Base-by-base conservation (phyloP, 2,888 invertebrate species). In the Colostygia pectinataria region DNA sequence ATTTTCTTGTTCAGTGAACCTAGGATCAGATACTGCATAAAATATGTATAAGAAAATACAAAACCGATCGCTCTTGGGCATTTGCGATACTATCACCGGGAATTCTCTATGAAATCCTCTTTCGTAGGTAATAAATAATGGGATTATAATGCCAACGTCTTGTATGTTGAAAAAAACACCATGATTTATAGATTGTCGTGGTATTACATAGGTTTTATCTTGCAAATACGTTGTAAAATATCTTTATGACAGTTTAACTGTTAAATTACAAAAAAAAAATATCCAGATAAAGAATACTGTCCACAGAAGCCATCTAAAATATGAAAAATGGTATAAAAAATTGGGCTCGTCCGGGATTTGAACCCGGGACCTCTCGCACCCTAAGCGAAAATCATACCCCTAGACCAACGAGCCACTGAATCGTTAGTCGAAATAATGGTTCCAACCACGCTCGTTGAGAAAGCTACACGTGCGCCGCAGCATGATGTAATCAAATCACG, bases 371-470 rank as follows among this genome's bases (percentile, higher is more conserved):
- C 86, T 84, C 84, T 87, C 86, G 84, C 85, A 87, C 86, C 87
- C 87, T 79, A 91, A 90, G 89, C 90, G 90, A 90, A 82, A 90
- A 90, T 90, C 89, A 90, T 90, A 90, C 90, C 90, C 89, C 90
- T 90, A 90, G 90, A 90, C 90, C 90, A 90, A 90, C 89, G 90
- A 90, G 89, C 89, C 89, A 66, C 62, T 79, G 55, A 0, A 0
- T 0, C 0, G 0, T 0, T 0, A 0, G 0, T 0, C 31, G 53
- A 81, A 81, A 75, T 59, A 59, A 4, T n/a, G 7, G 2, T n/a
- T 3, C n/a, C 18, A 1, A 47, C 1, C 25, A 34, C 37, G 4
- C 13, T 36, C 2, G 8, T 6, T 28, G 31, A 25, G 40, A 15
- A 14, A 40, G 3, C 38, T 46, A 47, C 46, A 53, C 46, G 3